Conservation (phyloP, 2,888 invertebrate species). For the Andrena chrysosceles region DNA sequence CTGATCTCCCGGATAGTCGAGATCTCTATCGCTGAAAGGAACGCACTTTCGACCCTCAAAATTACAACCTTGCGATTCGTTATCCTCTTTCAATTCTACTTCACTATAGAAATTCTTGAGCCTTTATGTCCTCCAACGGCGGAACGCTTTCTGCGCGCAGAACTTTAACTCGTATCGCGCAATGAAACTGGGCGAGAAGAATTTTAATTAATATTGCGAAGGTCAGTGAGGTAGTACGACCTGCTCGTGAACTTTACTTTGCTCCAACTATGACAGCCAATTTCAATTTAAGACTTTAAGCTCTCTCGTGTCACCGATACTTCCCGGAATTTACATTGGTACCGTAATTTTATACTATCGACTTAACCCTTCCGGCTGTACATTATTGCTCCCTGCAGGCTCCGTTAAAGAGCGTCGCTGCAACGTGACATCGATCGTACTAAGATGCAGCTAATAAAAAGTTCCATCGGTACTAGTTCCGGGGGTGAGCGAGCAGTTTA, state of each 20-base stretch:
- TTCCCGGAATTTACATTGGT: background rate
- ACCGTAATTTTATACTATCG: too few relatives aligned
- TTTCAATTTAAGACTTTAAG: too few relatives aligned
- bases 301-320: too few relatives aligned
- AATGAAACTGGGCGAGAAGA: background rate
- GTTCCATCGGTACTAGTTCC: background rate
- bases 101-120: background rate
- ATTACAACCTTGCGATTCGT: slow-evolving; percentile 15
- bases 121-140: background rate
- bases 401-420: background rate
- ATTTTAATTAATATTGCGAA: background rate
- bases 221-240: background rate
- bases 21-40: slow-evolving; percentile 10
- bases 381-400: background rate
- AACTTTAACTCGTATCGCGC: too few relatives aligned
- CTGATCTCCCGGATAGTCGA: slow-evolving; percentile 13
- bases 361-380: background rate
- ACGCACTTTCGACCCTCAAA: slow-evolving; percentile 9
- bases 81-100: background rate
- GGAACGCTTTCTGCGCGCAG: background rate
- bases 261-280: background rate
- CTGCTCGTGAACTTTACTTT: background rate
- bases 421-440: slow-evolving; percentile 29
- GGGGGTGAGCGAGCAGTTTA: background rate
- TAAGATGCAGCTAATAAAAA: slow-evolving; percentile 15